Base-by-base conservation (phyloP, 1,140 invertebrate genomes). In the Danaus plexippus region DNA sequence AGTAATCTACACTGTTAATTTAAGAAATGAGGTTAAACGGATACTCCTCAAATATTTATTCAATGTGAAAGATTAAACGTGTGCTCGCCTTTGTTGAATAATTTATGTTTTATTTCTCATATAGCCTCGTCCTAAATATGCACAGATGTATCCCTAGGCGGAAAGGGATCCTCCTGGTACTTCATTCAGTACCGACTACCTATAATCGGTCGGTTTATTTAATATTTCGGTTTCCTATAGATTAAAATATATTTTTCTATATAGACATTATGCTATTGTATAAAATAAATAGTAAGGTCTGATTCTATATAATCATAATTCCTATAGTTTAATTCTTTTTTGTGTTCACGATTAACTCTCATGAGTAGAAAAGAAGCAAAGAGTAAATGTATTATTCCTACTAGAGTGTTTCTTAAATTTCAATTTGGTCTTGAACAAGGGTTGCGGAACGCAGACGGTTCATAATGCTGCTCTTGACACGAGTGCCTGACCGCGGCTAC, bases 401-500 rank as follows among this genome's bases (percentile, higher is more conserved):
- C 57, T 53, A 54, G 50, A 56, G 57, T 43, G 44, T 76, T 79
- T 78, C 75, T 80, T 75, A 73, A 79, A 80, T 76, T 79, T 75
- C 71, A 80, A 79, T 80, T 79, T 63, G 67, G 58, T 67, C 47
- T 54, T 75, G 73, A 77, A 73, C 71, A 69, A 80, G 72, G 71
- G 66, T 69, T 60, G 62, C 69, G 67, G 61, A 73, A 67, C 66
- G 69, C 76, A 69, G 73, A 72, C 71, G 73, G 72, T 63, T 83
- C 74, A 85, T 85, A 85, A 85, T 81, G 69, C 74, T 67, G 78
- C 75, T 58, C 82, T 85, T 66, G 66, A 83, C 75, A 71, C 69
- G 57, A 85, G 78, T 62, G 73, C 71, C 70, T 81, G 78, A 79
- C 80, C 77, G 68, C 63, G 75, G 82, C 78, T 83, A 83, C 80